Evolutionary conservation across 2,888 invertebrate genomes (phyloP).

Genomic region (Epiperipatus broadwayi): DNA sequence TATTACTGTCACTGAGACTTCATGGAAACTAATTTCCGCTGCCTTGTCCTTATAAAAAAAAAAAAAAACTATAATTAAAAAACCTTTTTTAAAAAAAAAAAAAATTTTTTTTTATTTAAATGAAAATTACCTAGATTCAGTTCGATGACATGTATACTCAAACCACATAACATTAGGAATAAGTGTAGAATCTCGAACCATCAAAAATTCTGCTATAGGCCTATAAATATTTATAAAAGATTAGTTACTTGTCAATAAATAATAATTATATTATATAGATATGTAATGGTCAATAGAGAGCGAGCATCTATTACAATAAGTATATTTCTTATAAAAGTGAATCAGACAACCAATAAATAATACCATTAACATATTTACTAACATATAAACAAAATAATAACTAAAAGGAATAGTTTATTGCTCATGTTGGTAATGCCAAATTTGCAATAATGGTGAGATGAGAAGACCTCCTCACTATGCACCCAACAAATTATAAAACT

Average conservation of each 20-base stretch:
- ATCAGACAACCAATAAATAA: no score
- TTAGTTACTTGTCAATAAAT: not conserved
- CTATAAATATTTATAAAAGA: slow-evolving; percentile 35
- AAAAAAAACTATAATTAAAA: not conserved
- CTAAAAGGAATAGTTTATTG: no score
- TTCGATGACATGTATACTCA: slow-evolving; percentile 67
- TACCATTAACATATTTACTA: no score
- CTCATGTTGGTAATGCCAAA: no score
- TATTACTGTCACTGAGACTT: slow-evolving; percentile 24
- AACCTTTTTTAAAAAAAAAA: not conserved
- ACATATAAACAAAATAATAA: no score
- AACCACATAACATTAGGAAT: slow-evolving; percentile 86
- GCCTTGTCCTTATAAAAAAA: slow-evolving; percentile 39
- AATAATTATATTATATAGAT: not conserved
- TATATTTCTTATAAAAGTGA: no score
- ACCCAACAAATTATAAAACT: no score
- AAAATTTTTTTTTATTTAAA: slow-evolving; percentile 1
- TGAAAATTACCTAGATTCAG: slow-evolving; percentile 40
- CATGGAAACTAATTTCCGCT: slow-evolving; percentile 56
- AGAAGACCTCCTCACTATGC: no score
- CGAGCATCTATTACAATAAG: no score
- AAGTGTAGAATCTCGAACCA: slow-evolving; percentile 66
- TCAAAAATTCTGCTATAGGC: slow-evolving; percentile 61
- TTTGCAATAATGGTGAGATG: no score
- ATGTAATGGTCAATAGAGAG: no score